Conservation (phyloP, 2,888 invertebrate genomes). For the Piscicola geometra region DNA sequence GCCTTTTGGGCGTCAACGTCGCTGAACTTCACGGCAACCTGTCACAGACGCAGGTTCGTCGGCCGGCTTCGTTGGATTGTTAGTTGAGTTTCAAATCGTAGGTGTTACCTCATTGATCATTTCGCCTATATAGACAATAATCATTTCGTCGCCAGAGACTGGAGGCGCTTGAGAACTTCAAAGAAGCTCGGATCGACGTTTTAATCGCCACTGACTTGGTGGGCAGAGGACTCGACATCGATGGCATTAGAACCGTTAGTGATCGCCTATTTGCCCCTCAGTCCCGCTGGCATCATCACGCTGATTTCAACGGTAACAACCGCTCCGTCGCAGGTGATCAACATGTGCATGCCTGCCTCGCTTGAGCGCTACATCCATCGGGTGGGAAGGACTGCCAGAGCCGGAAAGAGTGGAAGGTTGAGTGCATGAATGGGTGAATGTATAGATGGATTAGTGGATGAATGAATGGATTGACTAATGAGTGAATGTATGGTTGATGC, state of each 20-base stretch:
- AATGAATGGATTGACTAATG: background rate
- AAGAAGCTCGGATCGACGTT: conserved; percentile 67
- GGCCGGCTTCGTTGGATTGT: too few relatives aligned
- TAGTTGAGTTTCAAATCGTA: too few relatives aligned
- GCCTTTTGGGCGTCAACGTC: conserved; percentile 78
- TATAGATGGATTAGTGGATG: background rate
- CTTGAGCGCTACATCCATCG: conserved; percentile 93
- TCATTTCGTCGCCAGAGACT: conserved; percentile 63
- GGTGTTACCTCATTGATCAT: too few relatives aligned
- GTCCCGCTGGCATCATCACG: too few relatives aligned
- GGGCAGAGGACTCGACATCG: conserved; percentile 88
- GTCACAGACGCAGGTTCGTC: conserved; percentile 73
- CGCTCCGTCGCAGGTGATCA: conserved; percentile 68
- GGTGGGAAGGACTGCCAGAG: conserved; percentile 91
- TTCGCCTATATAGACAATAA: too few relatives aligned
- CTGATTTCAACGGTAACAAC: too few relatives aligned
- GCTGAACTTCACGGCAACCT: conserved; percentile 92
- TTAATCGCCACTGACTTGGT: conserved; percentile 91
- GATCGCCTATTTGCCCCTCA: background rate
- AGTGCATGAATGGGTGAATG: background rate
- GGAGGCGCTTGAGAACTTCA: conserved; percentile 81
- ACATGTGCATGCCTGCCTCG: conserved; percentile 89
- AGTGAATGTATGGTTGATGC: background rate
- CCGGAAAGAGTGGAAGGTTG: conserved; percentile 74
- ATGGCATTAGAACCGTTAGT: conserved; percentile 83